Percentiles rank a stretch among this genome's conserved stretches.
Conservation (phyloP, 2,888 invertebrate species). For the Podabrus alpinus region DNA sequence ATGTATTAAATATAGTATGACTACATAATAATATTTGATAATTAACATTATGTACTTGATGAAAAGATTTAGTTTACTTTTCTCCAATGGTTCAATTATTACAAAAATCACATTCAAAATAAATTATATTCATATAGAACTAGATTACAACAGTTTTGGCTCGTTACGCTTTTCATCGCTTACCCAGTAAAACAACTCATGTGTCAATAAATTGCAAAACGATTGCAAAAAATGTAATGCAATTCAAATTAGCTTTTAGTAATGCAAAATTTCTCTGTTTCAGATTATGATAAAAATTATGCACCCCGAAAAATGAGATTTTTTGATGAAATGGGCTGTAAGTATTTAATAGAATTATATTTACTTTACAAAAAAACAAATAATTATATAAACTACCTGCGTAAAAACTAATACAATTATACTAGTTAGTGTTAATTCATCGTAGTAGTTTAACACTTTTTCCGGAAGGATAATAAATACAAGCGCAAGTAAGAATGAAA, state of each 20-base stretch:
- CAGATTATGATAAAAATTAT: conserved; percentile 42
- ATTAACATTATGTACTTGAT: too few relatives aligned
- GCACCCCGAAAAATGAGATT: conserved; percentile 57
- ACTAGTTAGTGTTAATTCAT: background rate
- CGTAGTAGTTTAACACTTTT: conserved; percentile 8
- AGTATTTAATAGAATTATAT: conserved; percentile 54
- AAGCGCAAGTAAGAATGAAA: conserved; percentile 10
- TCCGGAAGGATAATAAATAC: conserved; percentile 15
- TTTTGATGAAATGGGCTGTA: conserved; percentile 72
- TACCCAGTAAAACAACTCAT: conserved; percentile 9
- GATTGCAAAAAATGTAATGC: background rate
- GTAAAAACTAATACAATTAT: background rate
- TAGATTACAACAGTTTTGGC: conserved; percentile 7
- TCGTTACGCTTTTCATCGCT: conserved; percentile 11
- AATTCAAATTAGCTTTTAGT: conserved; percentile 4
- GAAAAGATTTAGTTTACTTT: background rate
- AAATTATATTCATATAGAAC: background rate
- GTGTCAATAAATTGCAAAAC: conserved; percentile 8
- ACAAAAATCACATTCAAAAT: background rate
- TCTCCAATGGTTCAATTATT: background rate
- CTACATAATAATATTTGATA: too few relatives aligned
- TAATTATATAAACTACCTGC: background rate
- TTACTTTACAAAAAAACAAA: background rate
- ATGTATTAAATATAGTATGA: too few relatives aligned
- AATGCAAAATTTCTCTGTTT: conserved; percentile 30